phyloP scores from a whole-genome alignment of 2,797 vertebrate species.

The Pagetopsis macropterus region DNA sequence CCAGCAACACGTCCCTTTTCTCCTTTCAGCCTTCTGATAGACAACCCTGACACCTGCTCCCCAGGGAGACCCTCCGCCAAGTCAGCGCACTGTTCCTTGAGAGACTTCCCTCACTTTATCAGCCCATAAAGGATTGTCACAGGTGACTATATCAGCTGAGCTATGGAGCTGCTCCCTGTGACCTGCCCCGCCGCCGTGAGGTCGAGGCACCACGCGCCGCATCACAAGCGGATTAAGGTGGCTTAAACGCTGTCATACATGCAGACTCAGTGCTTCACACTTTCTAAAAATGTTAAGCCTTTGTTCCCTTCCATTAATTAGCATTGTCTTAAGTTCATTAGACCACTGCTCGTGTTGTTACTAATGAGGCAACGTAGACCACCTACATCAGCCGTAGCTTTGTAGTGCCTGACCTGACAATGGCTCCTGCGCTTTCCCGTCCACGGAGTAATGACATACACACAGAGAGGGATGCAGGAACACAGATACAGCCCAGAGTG shows the following conservation, averaged over 20 bases:
- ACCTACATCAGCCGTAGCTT: slow-evolving; percentile 87
- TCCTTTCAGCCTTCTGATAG: slow-evolving; percentile 95
- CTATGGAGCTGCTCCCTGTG: slow-evolving; percentile 85
- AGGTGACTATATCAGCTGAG: slow-evolving; percentile 91
- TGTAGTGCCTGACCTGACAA: slow-evolving; percentile 90
- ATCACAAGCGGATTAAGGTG: slow-evolving; percentile 86
- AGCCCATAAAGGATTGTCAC: slow-evolving; percentile 89
- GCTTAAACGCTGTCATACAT: slow-evolving; percentile 90
- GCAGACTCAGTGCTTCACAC: slow-evolving; percentile 78
- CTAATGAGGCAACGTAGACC: slow-evolving; percentile 85
- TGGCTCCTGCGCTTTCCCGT: slow-evolving; percentile 79
- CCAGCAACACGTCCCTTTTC: slow-evolving; percentile 90
- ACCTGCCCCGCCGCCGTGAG: slow-evolving; percentile 73
- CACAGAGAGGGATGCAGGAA: slow-evolving; percentile 46
- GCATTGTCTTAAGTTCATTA: slow-evolving; percentile 99
- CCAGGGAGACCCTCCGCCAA: slow-evolving; percentile 81
- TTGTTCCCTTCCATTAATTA: slow-evolving; percentile 97
- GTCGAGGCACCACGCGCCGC: slow-evolving; percentile 69
- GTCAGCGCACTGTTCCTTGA: slow-evolving; percentile 85
- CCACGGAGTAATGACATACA: slow-evolving; percentile 76
- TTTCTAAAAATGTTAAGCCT: slow-evolving; percentile 88
- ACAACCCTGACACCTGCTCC: slow-evolving; percentile 96
- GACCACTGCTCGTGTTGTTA: slow-evolving; percentile 86
- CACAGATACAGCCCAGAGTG: slow-evolving; percentile 18
- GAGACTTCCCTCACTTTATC: slow-evolving; percentile 92